Percentiles rank a stretch among this genome's conserved stretches.
These are phyloP conservation scores for Salminus brasiliensis DNA, from an alignment of 2,113 vertebrate genomes.

Conservation along the genomic window DNA sequence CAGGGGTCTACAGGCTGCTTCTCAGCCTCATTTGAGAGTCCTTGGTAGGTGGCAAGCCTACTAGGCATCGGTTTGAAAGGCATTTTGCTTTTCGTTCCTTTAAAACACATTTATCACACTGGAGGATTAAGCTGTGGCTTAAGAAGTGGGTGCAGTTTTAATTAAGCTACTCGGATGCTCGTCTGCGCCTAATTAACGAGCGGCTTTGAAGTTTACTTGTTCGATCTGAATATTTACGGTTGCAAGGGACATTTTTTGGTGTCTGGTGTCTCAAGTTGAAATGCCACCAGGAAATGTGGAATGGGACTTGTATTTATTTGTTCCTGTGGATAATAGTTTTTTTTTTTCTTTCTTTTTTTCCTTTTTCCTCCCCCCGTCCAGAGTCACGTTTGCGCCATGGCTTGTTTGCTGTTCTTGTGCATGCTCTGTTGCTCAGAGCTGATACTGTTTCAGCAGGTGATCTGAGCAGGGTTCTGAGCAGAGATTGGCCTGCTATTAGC, in stretches of 20 bases:
- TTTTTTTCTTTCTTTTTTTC: constrained; percentile 2
- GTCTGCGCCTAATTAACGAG: constrained; percentile 57
- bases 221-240: constrained; percentile 46
- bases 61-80: constrained; percentile 27
- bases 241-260: constrained; percentile 47
- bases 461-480: constrained; percentile 7
- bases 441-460: constrained; percentile 36
- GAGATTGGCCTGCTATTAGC: constrained; percentile 1
- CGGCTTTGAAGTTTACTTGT: constrained; percentile 56
- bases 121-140: constrained; percentile 50
- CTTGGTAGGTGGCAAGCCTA: constrained; percentile 45
- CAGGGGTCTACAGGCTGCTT: constrained; percentile 41
- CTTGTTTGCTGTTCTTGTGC: constrained; percentile 2
- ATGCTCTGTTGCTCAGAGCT: not conserved
- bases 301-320: constrained; percentile 50
- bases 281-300: constrained; percentile 49
- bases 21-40: constrained; percentile 43
- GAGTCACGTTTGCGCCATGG: constrained; percentile 1
- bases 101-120: constrained; percentile 52
- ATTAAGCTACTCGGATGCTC: constrained; percentile 48
- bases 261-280: constrained; percentile 56
- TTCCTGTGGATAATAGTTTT: constrained; percentile 44
- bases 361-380: constrained; percentile 1
- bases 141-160: constrained; percentile 49
- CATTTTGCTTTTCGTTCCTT: constrained; percentile 34